A percentile compares a stretch with the other conserved stretches of the same genome.
Conservation (phyloP, 2,888 invertebrate species). For the Drosophila maculinotata region DNA sequence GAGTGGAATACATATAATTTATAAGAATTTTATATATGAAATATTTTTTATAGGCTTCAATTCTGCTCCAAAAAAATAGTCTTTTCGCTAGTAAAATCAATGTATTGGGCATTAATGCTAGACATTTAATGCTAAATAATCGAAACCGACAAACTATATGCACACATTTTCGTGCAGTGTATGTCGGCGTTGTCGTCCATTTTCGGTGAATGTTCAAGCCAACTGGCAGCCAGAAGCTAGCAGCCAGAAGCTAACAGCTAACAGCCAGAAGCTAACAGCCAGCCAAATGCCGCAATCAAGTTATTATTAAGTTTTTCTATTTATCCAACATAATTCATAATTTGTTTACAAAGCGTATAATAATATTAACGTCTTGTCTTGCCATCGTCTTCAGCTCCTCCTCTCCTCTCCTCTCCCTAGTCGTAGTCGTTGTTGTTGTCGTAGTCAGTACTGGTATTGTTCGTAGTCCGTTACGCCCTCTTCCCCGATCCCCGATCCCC, state of each 20-base stretch:
- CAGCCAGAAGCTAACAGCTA: too few relatives aligned
- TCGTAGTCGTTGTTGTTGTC: conserved; percentile 5
- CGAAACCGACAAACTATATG: too few relatives aligned
- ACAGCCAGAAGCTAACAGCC: conserved; percentile 12
- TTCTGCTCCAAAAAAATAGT: too few relatives aligned
- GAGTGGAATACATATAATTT: too few relatives aligned
- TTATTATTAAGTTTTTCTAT: conserved; percentile 81
- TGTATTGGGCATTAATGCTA: too few relatives aligned
- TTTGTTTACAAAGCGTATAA: conserved; percentile 80
- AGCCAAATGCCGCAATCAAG: conserved; percentile 77
- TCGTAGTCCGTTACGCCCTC: background rate
- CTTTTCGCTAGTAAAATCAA: too few relatives aligned
- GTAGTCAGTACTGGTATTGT: conserved; percentile 19
- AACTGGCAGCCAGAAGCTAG: conserved; percentile 13
- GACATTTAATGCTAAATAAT: too few relatives aligned
- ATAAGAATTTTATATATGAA: too few relatives aligned
- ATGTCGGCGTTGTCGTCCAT: conserved; percentile 8
- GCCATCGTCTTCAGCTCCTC: conserved; percentile 27
- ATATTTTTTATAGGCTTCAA: too few relatives aligned
- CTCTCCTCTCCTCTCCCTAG: background rate
- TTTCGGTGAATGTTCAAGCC: conserved; percentile 26
- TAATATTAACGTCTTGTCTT: conserved; percentile 76
- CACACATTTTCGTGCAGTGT: conserved; percentile 40
- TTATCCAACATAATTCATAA: conserved; percentile 80
- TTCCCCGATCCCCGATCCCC: too few relatives aligned